Conservation (phyloP, 2,888 invertebrate genomes). For the Cheilosia variabilis region DNA sequence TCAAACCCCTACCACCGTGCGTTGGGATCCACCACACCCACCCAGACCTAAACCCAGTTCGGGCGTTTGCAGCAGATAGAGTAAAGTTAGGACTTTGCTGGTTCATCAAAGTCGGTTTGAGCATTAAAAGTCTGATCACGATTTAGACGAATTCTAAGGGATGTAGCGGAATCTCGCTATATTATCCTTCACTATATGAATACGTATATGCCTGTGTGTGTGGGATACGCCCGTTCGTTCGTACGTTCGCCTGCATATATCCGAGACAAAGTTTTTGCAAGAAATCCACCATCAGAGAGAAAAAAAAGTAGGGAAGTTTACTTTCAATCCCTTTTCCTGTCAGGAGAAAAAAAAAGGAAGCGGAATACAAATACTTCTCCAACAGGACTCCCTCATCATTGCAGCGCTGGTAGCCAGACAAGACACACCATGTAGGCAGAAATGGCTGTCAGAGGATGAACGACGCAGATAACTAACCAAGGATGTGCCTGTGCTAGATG, state of each 20-base stretch:
- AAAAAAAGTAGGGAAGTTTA: slow-evolving; percentile 45
- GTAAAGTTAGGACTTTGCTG: slow-evolving; percentile 60
- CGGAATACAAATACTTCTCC: slow-evolving; percentile 27
- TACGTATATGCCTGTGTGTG: slow-evolving; percentile 3
- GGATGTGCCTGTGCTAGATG: slow-evolving; percentile 33
- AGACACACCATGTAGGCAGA: slow-evolving; percentile 58
- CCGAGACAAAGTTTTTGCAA: slow-evolving; percentile 45
- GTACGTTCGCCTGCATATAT: slow-evolving; percentile 39
- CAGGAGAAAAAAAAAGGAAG: slow-evolving; percentile 9
- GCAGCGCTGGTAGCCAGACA: slow-evolving; percentile 60
- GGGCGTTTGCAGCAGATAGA: slow-evolving; percentile 22
- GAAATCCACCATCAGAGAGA: slow-evolving; percentile 28
- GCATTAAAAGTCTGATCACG: slow-evolving; percentile 72
- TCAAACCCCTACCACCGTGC: not conserved
- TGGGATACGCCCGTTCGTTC: slow-evolving; percentile 58
- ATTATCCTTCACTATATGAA: slow-evolving; percentile 58
- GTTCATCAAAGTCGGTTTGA: slow-evolving; percentile 72
- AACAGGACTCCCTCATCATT: slow-evolving; percentile 41
- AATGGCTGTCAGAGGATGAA: slow-evolving; percentile 54
- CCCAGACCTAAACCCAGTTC: not conserved
- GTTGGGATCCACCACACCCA: not conserved
- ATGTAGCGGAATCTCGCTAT: slow-evolving; percentile 62
- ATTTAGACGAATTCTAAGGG: slow-evolving; percentile 72
- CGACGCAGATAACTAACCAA: slow-evolving; percentile 28
- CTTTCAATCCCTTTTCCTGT: slow-evolving; percentile 56